Evolutionary conservation across 2,113 vertebrate species (phyloP), one percentile per base, ranked within the genome.

Genomic region (Aptenodytes patagonicus): DNA sequence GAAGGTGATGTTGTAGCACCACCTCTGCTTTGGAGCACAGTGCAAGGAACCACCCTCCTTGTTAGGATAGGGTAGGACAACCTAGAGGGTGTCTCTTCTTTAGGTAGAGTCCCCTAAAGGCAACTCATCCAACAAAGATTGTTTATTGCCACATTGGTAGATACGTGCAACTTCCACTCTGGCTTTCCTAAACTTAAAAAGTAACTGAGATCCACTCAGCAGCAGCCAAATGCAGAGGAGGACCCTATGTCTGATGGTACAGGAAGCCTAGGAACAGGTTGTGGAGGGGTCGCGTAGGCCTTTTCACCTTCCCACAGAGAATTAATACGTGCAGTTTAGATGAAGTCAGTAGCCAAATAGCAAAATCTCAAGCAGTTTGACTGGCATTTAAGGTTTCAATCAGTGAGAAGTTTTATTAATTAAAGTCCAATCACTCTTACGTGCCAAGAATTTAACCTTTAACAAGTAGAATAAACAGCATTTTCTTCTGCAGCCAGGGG

Each of bases 281-380:
- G 25, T 46, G 49, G 19, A 78, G 40, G 13, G 38, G 36, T 55
- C 68, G 17, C 0, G 0, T 4, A n/a, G 52, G 20, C 55, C 13
- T 73, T 94, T 42, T 29, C 34, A 32, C 62, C 34, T 85, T 83
- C 42, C 68, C 47, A 49, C 49, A 40, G 64, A 46, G 34, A 80
- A 42, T 20, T 22, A 26, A 25, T 11, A 3, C 0, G 0, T 75
- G 51, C 46, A 52, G 5, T 11, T 80, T 18, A 42, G 40, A 26
- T 69, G 3, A 73, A 73, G 55, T 68, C 76, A 36, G 55, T 40
- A 90, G 32, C 60, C 61, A 89, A 77, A 72, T 4, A 87, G 28
- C 49, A 87, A 90, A 78, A 83, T 84, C 61, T 93, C 24, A 44
- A 46, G n/a, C 57, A 72, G 47, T 60, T 81, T 82, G 72, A 84